These are phyloP conservation scores for Balaeniceps rex DNA, from an alignment of 2,113 vertebrate species.

Conservation along the genomic window DNA sequence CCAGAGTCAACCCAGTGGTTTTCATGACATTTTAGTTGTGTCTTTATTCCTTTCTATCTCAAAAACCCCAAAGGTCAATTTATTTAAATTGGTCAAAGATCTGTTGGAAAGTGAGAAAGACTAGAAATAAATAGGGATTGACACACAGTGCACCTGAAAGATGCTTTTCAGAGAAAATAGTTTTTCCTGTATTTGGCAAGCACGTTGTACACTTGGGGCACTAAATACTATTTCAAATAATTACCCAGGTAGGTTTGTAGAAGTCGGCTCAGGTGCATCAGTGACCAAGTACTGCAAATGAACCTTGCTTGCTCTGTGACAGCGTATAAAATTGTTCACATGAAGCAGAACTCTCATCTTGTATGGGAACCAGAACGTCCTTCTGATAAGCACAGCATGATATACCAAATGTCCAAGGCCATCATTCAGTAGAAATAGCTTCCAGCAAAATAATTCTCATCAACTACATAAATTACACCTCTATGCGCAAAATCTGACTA, in stretches of 20 bases:
- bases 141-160: not conserved
- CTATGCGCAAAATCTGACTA: not conserved
- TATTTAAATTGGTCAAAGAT: slow-evolving; percentile 43
- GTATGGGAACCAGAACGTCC: not conserved
- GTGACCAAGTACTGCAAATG: not conserved
- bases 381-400: not conserved
- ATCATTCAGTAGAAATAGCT: not conserved
- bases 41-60: slow-evolving; percentile 31
- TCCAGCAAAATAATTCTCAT: not conserved
- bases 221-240: not conserved
- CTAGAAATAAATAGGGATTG: not conserved
- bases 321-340: not conserved
- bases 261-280: not conserved
- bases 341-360: not conserved
- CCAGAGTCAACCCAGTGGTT: not conserved
- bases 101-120: not conserved
- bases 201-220: not conserved
- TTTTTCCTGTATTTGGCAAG: not conserved
- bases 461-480: not conserved
- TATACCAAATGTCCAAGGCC: not conserved
- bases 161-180: not conserved
- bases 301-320: not conserved
- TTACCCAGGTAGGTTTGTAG: not conserved
- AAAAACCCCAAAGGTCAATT: slow-evolving; percentile 42
- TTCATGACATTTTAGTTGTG: slow-evolving; percentile 23